Base-by-base conservation (phyloP, 2,888 invertebrate genomes). In the Panopea generosa region DNA sequence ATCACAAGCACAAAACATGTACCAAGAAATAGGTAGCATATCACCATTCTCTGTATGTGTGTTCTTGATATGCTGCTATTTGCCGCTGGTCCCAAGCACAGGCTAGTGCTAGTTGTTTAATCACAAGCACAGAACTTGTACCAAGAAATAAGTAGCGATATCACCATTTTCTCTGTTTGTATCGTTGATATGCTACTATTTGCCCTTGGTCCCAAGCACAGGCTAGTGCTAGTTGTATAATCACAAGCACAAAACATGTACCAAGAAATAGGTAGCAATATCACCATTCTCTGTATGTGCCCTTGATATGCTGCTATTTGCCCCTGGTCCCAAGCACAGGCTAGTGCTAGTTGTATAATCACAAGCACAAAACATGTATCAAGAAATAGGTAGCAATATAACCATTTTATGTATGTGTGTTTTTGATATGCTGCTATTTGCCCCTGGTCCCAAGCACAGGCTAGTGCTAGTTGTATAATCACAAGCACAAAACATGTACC, bases 391-490 rank as follows among this genome's bases (percentile, higher is more conserved):
- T 43, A 57, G 40, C 57, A 33, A 33, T 33, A 11, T 33, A 4
- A 33, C 33, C 11, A 33, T 33, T 7, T 33, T 33, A 40, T 40
- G 7, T 20, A 38, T 33, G 2, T 22, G 24, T 11, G n/a, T 4
- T 33, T 22, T 56, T 29, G 29, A 14, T 22, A 20, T 27, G 61
- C 20, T 62, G 62, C 9, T 43, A 16, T 40, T 38, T 57, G 43
- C 43, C 22, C 57, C 57, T 57, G 40, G 43, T 57, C 57, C 57
- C 57, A 57, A 57, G 40, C 57, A 57, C 57, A 57, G 57, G 22
- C 57, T 57, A 43, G 43, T 40, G 40, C 43, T 40, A 57, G 57
- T 57, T 33, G 57, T 22, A 43, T 57, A 57, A 43, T 38, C 33
- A 57, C 57, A 57, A 57, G 57, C 43, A 57, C 57, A 16, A 40